A percentile compares a stretch with the other conserved stretches of the same genome.
These are phyloP conservation scores for Conistra vaccinii DNA, from an alignment of 2,888 invertebrate species.

Conservation along the genomic window DNA sequence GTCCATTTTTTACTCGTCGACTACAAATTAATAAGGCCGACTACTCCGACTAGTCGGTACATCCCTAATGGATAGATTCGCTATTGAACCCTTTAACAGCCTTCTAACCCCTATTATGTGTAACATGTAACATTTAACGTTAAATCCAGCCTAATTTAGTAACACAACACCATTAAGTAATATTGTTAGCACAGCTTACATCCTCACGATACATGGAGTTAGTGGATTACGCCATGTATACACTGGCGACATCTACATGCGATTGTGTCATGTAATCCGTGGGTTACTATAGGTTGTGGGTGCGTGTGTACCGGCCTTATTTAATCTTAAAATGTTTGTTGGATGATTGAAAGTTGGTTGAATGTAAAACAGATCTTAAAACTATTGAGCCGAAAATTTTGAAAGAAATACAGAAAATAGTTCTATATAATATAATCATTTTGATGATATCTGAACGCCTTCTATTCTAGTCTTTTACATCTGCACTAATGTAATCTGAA, in stretches of 20 bases:
- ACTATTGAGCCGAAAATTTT: no score
- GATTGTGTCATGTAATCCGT: constrained; percentile 38
- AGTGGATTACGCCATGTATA: constrained; percentile 41
- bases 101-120: neutral
- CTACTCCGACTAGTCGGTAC: no score
- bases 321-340: constrained; percentile 15
- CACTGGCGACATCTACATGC: constrained; percentile 16
- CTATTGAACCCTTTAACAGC: neutral
- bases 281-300: neutral
- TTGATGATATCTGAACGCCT: no score
- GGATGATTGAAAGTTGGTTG: no score
- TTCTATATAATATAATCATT: no score
- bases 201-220: constrained; percentile 25
- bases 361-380: no score
- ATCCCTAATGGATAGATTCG: neutral
- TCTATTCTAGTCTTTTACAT: no score
- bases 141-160: constrained; percentile 32
- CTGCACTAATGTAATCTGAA: no score
- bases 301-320: constrained; percentile 25
- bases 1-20: no score
- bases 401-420: no score
- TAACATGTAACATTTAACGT: constrained; percentile 7
- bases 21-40: no score
- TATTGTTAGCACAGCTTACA: constrained; percentile 35
- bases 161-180: constrained; percentile 25